Base-by-base conservation (phyloP, 2,888 invertebrate species). In the Smittia aterrima region DNA sequence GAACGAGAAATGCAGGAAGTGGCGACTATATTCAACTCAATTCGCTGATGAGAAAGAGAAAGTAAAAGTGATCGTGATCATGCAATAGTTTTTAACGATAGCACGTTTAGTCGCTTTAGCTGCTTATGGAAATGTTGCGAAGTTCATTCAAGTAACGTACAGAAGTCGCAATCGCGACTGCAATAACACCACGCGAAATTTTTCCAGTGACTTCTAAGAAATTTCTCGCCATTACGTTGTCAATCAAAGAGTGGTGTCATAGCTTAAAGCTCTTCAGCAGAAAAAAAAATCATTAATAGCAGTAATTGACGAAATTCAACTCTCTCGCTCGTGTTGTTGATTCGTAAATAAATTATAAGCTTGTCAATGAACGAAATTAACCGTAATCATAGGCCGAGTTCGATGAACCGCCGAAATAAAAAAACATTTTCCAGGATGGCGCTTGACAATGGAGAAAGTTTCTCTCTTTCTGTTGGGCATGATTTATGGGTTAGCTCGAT, bases 1-100 rank as follows among this genome's bases (percentile, higher is more conserved):
- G 13, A n/a, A 64, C 9, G n/a, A 22, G 25, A n/a, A 1, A n/a
- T n/a, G 13, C 64, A 64, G 4, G 58, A 24, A 58, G 16, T 27
- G 22, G 22, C 11, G 20, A 64, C 6, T 25, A 27, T 25, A 64
- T 18, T 2, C 1, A 22, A 25, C 6, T 22, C 18, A 20, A 58
- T 7, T 3, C n/a, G 58, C 58, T 1, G 18, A 20, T 58, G 20
- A 11, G 58, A 58, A 71, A 71, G 72, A 72, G 72, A 72, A 72
- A 72, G 72, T 72, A 72, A 72, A 72, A 72, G 72, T 72, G 72
- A 72, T 72, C 72, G 22, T 27, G 72, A 70, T 70, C 70, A 70
- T 70, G 70, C 70, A 70, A 70, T 70, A 53, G 54, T 58, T 58
- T 18, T 1, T 22, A 58, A 58, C 27, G 64, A 64, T 64, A 27